Evolutionary conservation across 1,140 invertebrate genomes (phyloP), one percentile per base, ranked within the genome.

Genomic region (Euglossa dilemma): DNA sequence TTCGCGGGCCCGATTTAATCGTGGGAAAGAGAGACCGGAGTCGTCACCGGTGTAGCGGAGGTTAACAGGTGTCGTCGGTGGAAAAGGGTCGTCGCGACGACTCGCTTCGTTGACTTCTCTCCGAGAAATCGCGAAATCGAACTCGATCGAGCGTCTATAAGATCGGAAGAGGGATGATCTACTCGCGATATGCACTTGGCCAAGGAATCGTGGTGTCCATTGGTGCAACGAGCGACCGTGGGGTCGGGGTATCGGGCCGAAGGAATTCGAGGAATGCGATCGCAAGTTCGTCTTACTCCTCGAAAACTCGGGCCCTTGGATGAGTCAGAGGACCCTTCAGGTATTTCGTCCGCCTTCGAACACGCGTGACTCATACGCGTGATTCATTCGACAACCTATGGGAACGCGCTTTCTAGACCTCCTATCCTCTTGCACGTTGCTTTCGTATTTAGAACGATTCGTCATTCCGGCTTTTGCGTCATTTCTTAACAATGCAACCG

Each of bases 1-100:
- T 70, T 79, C 85, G 87, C 87, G 88, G 16, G 59, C 59, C 57
- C 77, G 89, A 91, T 90, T 92, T 91, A 90, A 91, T 91, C 89
- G 90, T 92, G 89, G 88, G 91, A 91, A 91, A 89, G 88, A 80
- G 75, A 80, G 61, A 59, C 57, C 64, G 64, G 45, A 73, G 45
- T 79, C 67, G 72, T 81, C 80, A 59, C 57, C n/a, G 20, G 25
- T 47, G 47, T 70, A 70, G 76, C 45, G 67, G 66, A 80, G 43
- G 73, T 63, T 56, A 86, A 89, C 88, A 90, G 85, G 89, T 90
- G 90, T 81, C 36, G 25, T 69, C 83, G 72, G 82, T 85, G 83
- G 83, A 85, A 83, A 85, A 73, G 81, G 80, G 23, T 83, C 36
- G 71, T 57, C 52, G 61, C 59, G 36, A 63, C 76, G 87, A 83